phyloP scores from a whole-genome alignment of 2,797 vertebrate species.

The Astyanax mexicanus region DNA sequence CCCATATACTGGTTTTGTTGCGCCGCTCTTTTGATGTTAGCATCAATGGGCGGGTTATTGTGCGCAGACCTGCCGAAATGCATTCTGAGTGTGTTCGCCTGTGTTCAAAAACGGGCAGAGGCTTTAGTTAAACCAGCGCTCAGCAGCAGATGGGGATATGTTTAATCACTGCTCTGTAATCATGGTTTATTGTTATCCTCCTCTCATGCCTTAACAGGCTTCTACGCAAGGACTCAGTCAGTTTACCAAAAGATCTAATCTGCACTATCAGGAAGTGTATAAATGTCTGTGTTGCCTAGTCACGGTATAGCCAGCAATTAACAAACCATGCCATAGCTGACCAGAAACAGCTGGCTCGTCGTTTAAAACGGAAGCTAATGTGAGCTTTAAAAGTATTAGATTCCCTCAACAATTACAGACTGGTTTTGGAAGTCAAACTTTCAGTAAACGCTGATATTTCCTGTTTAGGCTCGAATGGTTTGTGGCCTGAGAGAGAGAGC shows the following conservation, averaged over 20 bases:
- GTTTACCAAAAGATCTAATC: neutral
- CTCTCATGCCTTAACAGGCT: constrained; percentile 5
- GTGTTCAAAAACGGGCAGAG: neutral
- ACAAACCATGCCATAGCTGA: neutral
- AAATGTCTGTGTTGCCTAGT: neutral
- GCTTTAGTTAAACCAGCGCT: constrained; percentile 1
- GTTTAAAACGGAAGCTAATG: neutral
- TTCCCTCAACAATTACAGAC: neutral
- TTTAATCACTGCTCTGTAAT: constrained; percentile 37
- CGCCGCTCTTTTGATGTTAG: neutral
- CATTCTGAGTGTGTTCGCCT: neutral
- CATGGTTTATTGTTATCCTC: constrained; percentile 34
- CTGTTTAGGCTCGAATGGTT: neutral
- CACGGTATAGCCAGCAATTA: neutral
- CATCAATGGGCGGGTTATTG: neutral
- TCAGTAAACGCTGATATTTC: neutral
- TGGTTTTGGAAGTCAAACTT: neutral
- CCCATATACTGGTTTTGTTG: neutral
- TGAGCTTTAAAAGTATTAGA: neutral
- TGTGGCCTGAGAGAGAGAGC: neutral
- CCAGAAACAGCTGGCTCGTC: neutral
- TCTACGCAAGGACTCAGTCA: neutral
- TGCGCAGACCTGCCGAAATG: neutral
- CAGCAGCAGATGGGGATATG: constrained; percentile 9
- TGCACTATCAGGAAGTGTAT: neutral